Base-by-base conservation (phyloP, 2,113 vertebrate genomes). In the Pelodiscus sinensis region DNA sequence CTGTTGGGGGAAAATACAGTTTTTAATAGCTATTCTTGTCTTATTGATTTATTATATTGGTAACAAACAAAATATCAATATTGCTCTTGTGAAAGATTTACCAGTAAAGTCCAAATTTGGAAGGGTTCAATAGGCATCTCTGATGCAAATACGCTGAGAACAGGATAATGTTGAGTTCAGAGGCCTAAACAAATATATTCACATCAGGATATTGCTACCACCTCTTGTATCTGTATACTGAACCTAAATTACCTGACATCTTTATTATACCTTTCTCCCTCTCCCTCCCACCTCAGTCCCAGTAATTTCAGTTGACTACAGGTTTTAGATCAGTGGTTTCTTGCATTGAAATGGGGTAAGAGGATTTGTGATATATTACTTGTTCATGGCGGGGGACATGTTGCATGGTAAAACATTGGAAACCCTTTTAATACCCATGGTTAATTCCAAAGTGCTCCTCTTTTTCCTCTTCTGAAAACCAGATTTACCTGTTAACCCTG, bases 11-110 rank as follows among this genome's bases (percentile, higher is more conserved):
- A 51, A 38, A 96, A 95, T 96, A 90, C 85, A 92, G 81, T 95
- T 97, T 97, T 96, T 97, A 95, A 96, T 96, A 93, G 93, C 86
- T 85, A 0, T 82, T 85, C 62, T 87, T 89, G 96, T 89, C 62
- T 86, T 92, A 81, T 11, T 93, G 81, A 91, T 90, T 85, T 88
- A 81, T 93, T 95, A 5, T n/a, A 35, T 51, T 88, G 75, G 55
- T 89, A 31, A 79, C 9, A 44, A 81, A 79, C 38, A 60, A 79
- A 93, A 60, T 71, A 21, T 18, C 78, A 57, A 44, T 51, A 75
- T 88, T 71, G 75, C 51, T 84, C 82, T 52, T 79, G 79, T 73
- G 83, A 55, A 86, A 35, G 55, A 44, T 38, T 88, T 80, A 6
- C 5, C 2, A 1, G 13, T n/a, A 57, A 71, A 27, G 27, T 78